phyloP scores from a whole-genome alignment of 2,797 vertebrate species.

The Chromobotia macracanthus region DNA sequence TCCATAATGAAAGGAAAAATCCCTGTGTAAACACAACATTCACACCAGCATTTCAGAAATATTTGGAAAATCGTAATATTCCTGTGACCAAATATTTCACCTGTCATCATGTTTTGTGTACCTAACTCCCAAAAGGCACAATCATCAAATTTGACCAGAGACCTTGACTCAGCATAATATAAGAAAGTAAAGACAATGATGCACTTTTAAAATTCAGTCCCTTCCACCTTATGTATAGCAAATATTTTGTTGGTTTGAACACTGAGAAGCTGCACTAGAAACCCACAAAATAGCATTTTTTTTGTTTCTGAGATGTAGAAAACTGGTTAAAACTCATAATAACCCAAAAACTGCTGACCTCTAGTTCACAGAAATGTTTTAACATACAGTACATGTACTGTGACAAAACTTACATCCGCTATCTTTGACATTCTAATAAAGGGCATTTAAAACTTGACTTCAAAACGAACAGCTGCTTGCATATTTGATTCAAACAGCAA shows the following conservation, averaged over 20 bases:
- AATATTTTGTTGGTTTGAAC: constrained; percentile 1
- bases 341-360: no score
- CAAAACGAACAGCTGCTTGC: neutral
- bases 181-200: constrained; percentile 28
- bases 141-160: constrained; percentile 47
- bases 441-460: neutral
- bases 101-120: constrained; percentile 35
- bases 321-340: no score
- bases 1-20: constrained; percentile 36
- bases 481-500: neutral
- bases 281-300: no score
- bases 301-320: no score
- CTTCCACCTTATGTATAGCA: constrained; percentile 10
- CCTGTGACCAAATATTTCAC: constrained; percentile 36
- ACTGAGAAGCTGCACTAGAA: no score
- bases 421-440: constrained; percentile 21
- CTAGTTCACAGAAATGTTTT: no score
- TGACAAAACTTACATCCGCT: no score
- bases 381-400: no score
- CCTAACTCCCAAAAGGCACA: constrained; percentile 29
- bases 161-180: constrained; percentile 38
- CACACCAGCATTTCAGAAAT: constrained; percentile 30
- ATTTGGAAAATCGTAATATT: neutral
- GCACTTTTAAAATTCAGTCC: constrained; percentile 24
- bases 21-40: constrained; percentile 13